Evolutionary conservation across 2,888 invertebrate genomes (phyloP), one percentile per base, ranked within the genome.

Genomic region (Diabrotica balteata): DNA sequence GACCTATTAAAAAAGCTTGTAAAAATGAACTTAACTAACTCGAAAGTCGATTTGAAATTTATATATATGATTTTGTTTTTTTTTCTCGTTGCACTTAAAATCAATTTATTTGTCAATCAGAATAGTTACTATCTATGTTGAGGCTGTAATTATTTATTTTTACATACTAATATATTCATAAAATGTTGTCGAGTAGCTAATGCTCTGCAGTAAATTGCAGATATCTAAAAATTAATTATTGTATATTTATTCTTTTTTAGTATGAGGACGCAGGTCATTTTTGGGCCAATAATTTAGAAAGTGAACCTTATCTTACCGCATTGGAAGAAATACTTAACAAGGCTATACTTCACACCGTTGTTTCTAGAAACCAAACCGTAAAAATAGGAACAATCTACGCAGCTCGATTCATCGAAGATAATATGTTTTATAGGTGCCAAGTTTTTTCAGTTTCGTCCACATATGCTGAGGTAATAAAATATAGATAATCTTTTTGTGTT

Each of bases 201-300:
- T 17, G 17, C 17, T 17, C 17, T 17, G 17, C 17, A 17, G 17
- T 17, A 1, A 32, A 32, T 32, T 32, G 5, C 0, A 32, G 32
- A 32, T 32, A 32, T 32, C 0, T 32, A 32, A 32, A 2, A 32
- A 4, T 32, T 32, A 4, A 32, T 5, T 32, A 32, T 32, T 32
- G 32, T 52, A 43, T 32, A n/a, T 42, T 55, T 46, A 55, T 54
- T 32, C 5, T 76, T 49, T 79, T 54, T 65, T 69, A 92, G 90
- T 77, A 88, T 2, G 82, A 87, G 11, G 87, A 88, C 79, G 88
- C 91, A 22, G 87, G 89, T 64, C 88, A 89, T 77, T 93, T 93
- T 82, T 93, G 90, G 90, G 90, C 87, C 8, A 85, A 88, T 73
- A 83, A 83, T 44, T 87, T 89, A 68, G 83, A 85, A 0, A 84